A percentile compares a stretch with the other conserved stretches of the same genome.
These are phyloP conservation scores for Galagoides demidoff DNA, from an alignment of 2,797 vertebrate genomes.

Conservation along the genomic window DNA sequence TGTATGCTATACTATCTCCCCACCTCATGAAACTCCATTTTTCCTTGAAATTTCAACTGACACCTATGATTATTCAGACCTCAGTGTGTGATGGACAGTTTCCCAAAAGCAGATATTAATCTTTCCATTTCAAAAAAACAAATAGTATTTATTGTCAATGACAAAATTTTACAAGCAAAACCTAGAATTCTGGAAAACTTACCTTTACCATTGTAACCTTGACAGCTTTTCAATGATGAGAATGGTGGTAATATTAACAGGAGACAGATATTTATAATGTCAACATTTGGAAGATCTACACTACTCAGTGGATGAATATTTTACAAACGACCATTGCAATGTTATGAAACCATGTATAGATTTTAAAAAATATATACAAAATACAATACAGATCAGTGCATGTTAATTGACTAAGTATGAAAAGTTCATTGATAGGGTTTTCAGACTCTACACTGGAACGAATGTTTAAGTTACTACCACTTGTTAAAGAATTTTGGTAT, in stretches of 20 bases:
- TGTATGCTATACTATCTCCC: background rate
- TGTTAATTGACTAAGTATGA: background rate
- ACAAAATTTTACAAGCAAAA: constrained; percentile 48
- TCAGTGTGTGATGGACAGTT: background rate
- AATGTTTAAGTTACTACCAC: background rate
- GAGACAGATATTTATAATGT: background rate
- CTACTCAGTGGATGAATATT: background rate
- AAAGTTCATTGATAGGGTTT: background rate
- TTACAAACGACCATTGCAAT: background rate
- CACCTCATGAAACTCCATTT: background rate
- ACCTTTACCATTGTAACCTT: background rate
- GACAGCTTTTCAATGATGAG: background rate
- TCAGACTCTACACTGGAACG: background rate
- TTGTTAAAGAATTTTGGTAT: background rate
- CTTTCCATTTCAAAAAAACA: background rate
- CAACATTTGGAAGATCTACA: background rate
- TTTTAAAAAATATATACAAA: background rate
- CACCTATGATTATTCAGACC: background rate
- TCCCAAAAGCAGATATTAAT: background rate
- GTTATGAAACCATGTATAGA: background rate
- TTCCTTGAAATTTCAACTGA: constrained; percentile 22
- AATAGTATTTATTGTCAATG: background rate
- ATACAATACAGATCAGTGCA: background rate
- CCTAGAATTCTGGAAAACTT: constrained; percentile 2
- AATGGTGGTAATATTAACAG: background rate